These are phyloP conservation scores for Pampusana beccarii DNA, from an alignment of 2,113 vertebrate genomes.

Conservation along the genomic window DNA sequence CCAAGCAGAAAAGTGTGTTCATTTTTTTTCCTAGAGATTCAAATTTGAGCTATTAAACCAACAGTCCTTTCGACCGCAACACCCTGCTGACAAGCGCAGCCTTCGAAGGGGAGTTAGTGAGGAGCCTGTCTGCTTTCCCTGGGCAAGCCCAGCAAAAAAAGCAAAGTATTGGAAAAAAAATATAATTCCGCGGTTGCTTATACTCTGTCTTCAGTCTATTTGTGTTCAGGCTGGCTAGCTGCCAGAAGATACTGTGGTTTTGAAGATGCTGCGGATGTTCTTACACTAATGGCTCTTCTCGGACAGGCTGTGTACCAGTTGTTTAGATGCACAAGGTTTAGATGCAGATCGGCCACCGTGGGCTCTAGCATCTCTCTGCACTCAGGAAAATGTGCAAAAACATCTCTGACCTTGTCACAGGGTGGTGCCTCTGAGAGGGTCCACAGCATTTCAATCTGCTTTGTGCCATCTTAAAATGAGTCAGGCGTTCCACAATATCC, in stretches of 20 bases:
- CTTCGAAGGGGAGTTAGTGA: not conserved
- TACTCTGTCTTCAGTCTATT: not conserved
- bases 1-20: not conserved
- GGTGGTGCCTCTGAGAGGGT: not conserved
- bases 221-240: not conserved
- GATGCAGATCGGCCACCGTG: not conserved
- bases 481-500: not conserved
- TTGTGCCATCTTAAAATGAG: not conserved
- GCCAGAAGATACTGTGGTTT: not conserved
- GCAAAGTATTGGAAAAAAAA: not conserved
- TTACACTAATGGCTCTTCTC: not conserved
- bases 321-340: not conserved
- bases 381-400: not conserved
- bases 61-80: not conserved
- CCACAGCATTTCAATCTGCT: not conserved
- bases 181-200: not conserved
- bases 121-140: not conserved
- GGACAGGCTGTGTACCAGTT: not conserved
- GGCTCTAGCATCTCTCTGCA: not conserved
- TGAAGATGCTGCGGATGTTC: not conserved
- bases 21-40: not conserved
- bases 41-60: not conserved
- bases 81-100: not conserved
- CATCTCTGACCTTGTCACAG: not conserved
- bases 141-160: not conserved